These are phyloP conservation scores for Drosophila picticornis DNA, from an alignment of 2,888 invertebrate species.

Conservation along the genomic window DNA sequence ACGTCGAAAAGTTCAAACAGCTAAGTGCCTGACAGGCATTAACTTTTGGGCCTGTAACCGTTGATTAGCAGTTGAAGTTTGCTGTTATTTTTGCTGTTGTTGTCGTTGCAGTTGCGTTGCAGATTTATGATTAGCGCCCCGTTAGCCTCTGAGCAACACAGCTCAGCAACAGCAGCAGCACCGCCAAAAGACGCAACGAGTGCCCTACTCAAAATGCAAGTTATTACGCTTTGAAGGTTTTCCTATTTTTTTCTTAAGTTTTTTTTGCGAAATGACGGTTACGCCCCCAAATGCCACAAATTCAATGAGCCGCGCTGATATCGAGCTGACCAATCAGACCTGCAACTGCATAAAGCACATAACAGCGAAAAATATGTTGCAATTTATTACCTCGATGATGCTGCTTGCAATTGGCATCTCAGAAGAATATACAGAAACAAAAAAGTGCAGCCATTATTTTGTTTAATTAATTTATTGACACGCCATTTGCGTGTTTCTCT, in stretches of 20 bases:
- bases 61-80: conserved; percentile 63
- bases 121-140: conserved; percentile 78
- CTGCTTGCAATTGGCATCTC: conserved; percentile 9
- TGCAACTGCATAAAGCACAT: conserved; percentile 25
- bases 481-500: conserved; percentile 65
- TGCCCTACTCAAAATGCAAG: conserved; percentile 80
- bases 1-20: conserved; percentile 79
- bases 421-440: not conserved
- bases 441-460: conserved; percentile 6
- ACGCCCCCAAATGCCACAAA: conserved; percentile 79
- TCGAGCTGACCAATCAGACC: conserved; percentile 61
- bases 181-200: conserved; percentile 58
- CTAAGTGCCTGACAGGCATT: conserved; percentile 76
- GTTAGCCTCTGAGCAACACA: conserved; percentile 45
- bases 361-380: conserved; percentile 35
- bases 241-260: conserved; percentile 5
- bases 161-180: conserved; percentile 11
- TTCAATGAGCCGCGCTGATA: conserved; percentile 69
- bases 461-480: conserved; percentile 49
- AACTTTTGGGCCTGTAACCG: conserved; percentile 70
- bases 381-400: conserved; percentile 46
- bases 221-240: conserved; percentile 77
- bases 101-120: conserved; percentile 64
- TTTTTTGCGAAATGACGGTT: conserved; percentile 61
- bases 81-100: conserved; percentile 31